Evolutionary conservation across 2,888 invertebrate genomes (phyloP).

Genomic region (Belgica antarctica): DNA sequence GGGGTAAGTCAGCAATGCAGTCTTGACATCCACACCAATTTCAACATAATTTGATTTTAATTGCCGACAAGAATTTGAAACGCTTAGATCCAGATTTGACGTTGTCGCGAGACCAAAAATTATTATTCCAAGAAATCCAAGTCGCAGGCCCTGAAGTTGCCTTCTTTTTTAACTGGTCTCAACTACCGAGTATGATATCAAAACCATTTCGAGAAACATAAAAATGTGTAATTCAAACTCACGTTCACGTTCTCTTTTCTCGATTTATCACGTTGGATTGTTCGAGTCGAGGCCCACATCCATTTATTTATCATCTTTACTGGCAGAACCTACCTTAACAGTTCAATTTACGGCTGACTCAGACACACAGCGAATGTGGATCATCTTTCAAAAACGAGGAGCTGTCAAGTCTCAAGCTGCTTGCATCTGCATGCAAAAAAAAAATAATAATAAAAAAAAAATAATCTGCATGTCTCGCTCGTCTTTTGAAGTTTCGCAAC

Average conservation of each 20-base stretch:
- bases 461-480: too few species aligned
- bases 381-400: constrained; percentile 15
- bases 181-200: neutral
- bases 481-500: neutral
- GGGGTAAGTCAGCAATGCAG: neutral
- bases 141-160: neutral
- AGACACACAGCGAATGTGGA: neutral
- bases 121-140: too few species aligned
- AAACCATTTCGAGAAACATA: too few species aligned
- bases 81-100: too few species aligned
- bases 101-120: too few species aligned
- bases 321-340: neutral
- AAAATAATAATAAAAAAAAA: too few species aligned
- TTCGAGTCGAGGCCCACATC: too few species aligned
- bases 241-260: too few species aligned
- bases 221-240: too few species aligned
- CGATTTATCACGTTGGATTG: too few species aligned
- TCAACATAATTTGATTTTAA: neutral
- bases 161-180: neutral
- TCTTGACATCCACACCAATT: neutral
- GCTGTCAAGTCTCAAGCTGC: neutral
- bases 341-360: neutral
- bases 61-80: too few species aligned
- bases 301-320: neutral
- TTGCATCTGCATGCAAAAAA: too few species aligned